A percentile compares a stretch with the other conserved stretches of the same genome.
Conservation (phyloP, 53 echinoderm and acorn worm genomes). For the Crossaster papposus region DNA sequence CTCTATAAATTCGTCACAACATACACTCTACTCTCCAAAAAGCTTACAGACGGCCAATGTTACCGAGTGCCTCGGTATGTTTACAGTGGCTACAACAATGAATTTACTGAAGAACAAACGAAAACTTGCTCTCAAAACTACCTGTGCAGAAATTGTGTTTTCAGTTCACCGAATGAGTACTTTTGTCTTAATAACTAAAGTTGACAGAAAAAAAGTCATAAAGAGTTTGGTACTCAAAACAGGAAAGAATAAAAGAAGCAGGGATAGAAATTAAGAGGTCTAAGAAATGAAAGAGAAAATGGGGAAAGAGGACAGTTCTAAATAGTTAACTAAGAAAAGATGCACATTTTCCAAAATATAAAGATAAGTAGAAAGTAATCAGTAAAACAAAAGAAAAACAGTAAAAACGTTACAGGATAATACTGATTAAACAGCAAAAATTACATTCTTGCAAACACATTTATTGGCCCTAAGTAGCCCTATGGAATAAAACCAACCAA, state of each 20-base stretch:
- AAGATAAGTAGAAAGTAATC: conserved; percentile 25
- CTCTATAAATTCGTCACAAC: neutral
- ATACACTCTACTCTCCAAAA: neutral
- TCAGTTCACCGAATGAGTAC: neutral
- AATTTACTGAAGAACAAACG: neutral
- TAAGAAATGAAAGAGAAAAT: neutral
- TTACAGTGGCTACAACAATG: conserved; percentile 17
- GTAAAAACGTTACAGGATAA: neutral
- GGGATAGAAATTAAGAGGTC: neutral
- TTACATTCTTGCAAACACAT: conserved; percentile 30
- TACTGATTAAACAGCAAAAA: conserved; percentile 43
- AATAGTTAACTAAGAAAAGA: neutral
- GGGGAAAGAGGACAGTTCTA: neutral
- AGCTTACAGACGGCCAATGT: conserved; percentile 44
- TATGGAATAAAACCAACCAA: conserved; percentile 6
- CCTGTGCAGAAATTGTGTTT: neutral
- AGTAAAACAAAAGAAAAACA: neutral
- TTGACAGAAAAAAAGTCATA: neutral
- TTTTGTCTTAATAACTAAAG: neutral
- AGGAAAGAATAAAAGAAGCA: neutral
- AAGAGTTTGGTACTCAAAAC: neutral
- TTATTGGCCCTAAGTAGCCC: conserved; percentile 25
- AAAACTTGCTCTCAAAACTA: neutral
- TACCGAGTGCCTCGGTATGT: neutral
- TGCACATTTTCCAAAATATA: conserved; percentile 55